Conservation (phyloP, 2,888 invertebrate species). For the Melanostoma mellinum region DNA sequence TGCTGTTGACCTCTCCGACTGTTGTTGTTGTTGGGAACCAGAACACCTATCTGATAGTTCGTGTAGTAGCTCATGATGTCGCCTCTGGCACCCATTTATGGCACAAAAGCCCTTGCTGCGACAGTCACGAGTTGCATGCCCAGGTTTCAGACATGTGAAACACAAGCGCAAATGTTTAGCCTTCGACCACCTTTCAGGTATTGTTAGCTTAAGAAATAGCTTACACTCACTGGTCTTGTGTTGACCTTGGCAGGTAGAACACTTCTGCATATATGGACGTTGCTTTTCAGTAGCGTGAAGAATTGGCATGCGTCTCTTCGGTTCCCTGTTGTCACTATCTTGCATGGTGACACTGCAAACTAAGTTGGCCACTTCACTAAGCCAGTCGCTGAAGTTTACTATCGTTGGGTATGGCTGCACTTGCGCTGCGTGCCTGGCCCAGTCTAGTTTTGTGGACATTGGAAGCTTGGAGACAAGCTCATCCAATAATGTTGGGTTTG, state of each 20-base stretch:
- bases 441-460: slow-evolving; percentile 62
- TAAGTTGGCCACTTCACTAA: too few species aligned
- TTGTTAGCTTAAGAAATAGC: too few species aligned
- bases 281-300: too few species aligned
- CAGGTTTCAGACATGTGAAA: slow-evolving; percentile 27
- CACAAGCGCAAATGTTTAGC: neutral
- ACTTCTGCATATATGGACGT: too few species aligned
- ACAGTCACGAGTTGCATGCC: slow-evolving; percentile 19
- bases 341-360: too few species aligned
- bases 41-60: neutral
- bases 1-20: neutral
- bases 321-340: too few species aligned
- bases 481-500: slow-evolving; percentile 65
- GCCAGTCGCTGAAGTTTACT: slow-evolving; percentile 39
- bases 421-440: slow-evolving; percentile 39
- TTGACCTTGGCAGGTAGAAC: too few species aligned
- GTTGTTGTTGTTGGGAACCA: neutral
- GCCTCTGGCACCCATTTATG: slow-evolving; percentile 16
- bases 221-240: too few species aligned
- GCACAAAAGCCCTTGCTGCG: neutral
- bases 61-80: slow-evolving; percentile 16
- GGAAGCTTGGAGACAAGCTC: slow-evolving; percentile 60
- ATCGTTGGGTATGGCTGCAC: slow-evolving; percentile 32
- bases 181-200: too few species aligned
- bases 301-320: too few species aligned